A percentile compares a stretch with the other conserved stretches of the same genome.
phyloP scores from a whole-genome alignment of 53 echinoderm and acorn worm species.

The Henricia sp. region DNA sequence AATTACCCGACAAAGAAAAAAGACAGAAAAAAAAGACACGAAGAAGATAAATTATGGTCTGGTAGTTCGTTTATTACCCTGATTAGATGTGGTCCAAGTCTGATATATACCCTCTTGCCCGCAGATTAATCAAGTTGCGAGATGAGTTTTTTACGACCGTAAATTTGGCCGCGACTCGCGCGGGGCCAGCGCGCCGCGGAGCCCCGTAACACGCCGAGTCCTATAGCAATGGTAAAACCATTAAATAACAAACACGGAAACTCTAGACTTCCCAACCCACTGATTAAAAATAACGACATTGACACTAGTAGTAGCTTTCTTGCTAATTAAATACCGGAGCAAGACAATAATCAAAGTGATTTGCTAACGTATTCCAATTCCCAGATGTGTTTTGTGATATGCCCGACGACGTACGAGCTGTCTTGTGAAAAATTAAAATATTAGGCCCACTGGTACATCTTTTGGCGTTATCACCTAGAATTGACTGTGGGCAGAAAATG shows the following conservation, averaged over 20 bases:
- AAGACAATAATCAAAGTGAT: slow-evolving; percentile 36
- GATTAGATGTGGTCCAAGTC: slow-evolving; percentile 29
- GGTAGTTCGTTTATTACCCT: slow-evolving; percentile 11
- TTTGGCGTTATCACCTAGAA: too few species aligned
- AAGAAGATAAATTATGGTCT: slow-evolving; percentile 20
- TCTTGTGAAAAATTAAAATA: too few species aligned
- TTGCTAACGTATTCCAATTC: slow-evolving; percentile 11
- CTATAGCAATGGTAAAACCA: slow-evolving; percentile 15
- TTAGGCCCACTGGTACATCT: too few species aligned
- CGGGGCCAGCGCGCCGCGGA: background rate
- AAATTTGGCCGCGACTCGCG: background rate
- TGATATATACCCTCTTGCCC: background rate
- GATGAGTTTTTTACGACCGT: slow-evolving; percentile 17
- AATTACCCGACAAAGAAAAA: background rate
- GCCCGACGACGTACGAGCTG: too few species aligned
- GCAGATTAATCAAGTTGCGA: slow-evolving; percentile 40
- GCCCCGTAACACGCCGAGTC: background rate
- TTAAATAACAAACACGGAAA: slow-evolving; percentile 42
- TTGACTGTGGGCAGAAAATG: too few species aligned
- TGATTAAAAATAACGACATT: slow-evolving; percentile 40
- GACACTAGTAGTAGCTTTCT: background rate
- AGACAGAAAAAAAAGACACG: background rate
- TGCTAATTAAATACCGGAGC: slow-evolving; percentile 35
- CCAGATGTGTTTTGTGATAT: slow-evolving; percentile 5
- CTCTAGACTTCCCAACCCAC: background rate